A percentile compares a stretch with the other conserved stretches of the same genome.
Evolutionary conservation across 1,140 invertebrate genomes (phyloP).

Genomic region (Lutraria rhynchaena): DNA sequence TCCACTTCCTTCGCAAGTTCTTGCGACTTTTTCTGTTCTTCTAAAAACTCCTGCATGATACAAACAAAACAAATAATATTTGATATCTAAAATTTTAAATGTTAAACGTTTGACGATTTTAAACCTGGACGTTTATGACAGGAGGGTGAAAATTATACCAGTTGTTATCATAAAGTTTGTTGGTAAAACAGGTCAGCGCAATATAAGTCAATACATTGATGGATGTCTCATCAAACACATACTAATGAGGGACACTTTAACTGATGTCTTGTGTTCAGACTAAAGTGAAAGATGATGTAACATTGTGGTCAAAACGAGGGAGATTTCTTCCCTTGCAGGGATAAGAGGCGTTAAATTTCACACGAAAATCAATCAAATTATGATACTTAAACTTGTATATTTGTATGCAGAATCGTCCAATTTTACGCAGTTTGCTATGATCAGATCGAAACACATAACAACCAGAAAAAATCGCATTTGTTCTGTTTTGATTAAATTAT

Average conservation of each 20-base stretch:
- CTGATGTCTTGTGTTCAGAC: slow-evolving; percentile 1
- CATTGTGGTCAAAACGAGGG: not conserved
- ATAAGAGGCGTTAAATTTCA: slow-evolving; percentile 6
- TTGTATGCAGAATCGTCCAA: too few relatives aligned
- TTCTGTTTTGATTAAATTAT: too few relatives aligned
- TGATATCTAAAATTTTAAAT: too few relatives aligned
- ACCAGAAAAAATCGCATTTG: too few relatives aligned
- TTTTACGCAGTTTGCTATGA: too few relatives aligned
- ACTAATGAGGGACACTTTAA: not conserved
- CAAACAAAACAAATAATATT: not conserved
- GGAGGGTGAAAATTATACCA: too few relatives aligned
- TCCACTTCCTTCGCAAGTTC: not conserved
- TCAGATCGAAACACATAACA: too few relatives aligned
- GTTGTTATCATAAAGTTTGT: too few relatives aligned
- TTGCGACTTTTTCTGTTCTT: slow-evolving; percentile 6
- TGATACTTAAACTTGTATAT: too few relatives aligned
- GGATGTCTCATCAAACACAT: slow-evolving; percentile 11
- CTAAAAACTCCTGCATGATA: slow-evolving; percentile 25
- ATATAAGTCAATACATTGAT: slow-evolving; percentile 11
- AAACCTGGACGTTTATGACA: too few relatives aligned
- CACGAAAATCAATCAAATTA: slow-evolving; percentile 23
- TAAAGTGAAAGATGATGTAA: slow-evolving; percentile 4
- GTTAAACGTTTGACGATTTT: too few relatives aligned
- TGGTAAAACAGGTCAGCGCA: too few relatives aligned
- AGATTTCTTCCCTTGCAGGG: not conserved